Evolutionary conservation across 2,113 vertebrate species (phyloP).

Genomic region (Natator depressus): DNA sequence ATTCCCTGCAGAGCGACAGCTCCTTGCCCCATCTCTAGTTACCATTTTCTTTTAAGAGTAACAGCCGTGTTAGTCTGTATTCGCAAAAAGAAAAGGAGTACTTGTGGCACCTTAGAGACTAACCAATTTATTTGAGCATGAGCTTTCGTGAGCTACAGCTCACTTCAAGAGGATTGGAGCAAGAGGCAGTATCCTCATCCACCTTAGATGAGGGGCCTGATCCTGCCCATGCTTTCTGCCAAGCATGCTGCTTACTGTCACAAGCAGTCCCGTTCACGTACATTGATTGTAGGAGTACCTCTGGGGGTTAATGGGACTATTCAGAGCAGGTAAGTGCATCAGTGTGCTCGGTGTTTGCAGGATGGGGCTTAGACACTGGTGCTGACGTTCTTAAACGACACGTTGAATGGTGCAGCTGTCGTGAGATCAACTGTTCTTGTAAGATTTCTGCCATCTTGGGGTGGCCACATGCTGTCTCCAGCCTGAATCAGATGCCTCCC

Average conservation of each 20-base stretch:
- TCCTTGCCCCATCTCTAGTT: background rate
- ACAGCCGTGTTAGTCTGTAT: too few relatives aligned
- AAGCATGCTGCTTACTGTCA: background rate
- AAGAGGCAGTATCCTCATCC: background rate
- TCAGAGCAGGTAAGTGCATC: background rate
- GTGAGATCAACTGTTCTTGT: background rate
- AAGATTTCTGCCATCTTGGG: background rate
- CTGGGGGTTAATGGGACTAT: too few relatives aligned
- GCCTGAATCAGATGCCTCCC: background rate
- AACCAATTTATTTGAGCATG: too few relatives aligned
- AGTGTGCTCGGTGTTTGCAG: background rate
- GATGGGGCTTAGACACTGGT: too few relatives aligned
- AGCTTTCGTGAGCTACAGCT: too few relatives aligned
- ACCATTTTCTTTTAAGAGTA: background rate
- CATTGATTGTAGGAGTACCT: too few relatives aligned
- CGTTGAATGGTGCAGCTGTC: too few relatives aligned
- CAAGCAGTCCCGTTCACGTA: background rate
- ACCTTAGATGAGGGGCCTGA: background rate
- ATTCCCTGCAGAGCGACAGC: background rate
- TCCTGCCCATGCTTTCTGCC: background rate
- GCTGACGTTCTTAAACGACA: too few relatives aligned
- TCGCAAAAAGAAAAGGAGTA: too few relatives aligned
- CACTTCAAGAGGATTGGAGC: background rate
- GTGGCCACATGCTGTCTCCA: background rate
- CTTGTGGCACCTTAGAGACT: too few relatives aligned